These are phyloP conservation scores for Troglohyphantes excavatus DNA, from an alignment of 2,888 invertebrate species.

Conservation along the genomic window DNA sequence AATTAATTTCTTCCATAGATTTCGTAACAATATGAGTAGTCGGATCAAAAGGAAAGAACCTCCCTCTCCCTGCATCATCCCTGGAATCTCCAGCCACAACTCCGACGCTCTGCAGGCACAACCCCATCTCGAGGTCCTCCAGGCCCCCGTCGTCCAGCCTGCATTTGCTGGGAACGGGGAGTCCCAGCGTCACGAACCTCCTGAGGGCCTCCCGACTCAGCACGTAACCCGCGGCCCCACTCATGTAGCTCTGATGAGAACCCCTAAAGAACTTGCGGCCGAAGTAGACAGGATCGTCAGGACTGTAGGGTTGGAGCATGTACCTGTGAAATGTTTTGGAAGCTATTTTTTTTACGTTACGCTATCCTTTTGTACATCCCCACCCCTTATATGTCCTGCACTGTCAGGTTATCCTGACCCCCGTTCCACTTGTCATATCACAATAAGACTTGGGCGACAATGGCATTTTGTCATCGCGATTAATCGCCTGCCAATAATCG, in stretches of 20 bases:
- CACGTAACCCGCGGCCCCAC: not conserved
- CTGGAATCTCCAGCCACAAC: not conserved
- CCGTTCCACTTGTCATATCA: too few relatives aligned
- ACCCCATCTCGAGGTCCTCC: not conserved
- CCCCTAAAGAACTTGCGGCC: not conserved
- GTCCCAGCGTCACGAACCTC: not conserved
- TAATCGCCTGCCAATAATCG: too few relatives aligned
- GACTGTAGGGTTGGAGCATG: not conserved
- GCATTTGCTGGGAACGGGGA: not conserved
- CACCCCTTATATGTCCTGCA: too few relatives aligned
- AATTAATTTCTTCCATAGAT: not conserved
- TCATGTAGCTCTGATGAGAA: not conserved
- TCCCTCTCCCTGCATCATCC: not conserved
- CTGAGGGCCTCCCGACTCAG: not conserved
- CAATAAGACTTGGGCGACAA: too few relatives aligned
- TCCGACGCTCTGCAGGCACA: not conserved
- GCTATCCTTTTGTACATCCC: too few relatives aligned
- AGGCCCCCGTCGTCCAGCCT: not conserved
- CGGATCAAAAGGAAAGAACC: conserved; percentile 1
- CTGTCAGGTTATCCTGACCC: too few relatives aligned
- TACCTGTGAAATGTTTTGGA: not conserved
- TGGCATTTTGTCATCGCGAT: too few relatives aligned
- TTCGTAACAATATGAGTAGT: not conserved
- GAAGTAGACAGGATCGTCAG: not conserved
- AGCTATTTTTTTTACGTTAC: not conserved